Evolutionary conservation across 1,140 invertebrate genomes (phyloP).

Genomic region (Zaprionus ghesquierei): DNA sequence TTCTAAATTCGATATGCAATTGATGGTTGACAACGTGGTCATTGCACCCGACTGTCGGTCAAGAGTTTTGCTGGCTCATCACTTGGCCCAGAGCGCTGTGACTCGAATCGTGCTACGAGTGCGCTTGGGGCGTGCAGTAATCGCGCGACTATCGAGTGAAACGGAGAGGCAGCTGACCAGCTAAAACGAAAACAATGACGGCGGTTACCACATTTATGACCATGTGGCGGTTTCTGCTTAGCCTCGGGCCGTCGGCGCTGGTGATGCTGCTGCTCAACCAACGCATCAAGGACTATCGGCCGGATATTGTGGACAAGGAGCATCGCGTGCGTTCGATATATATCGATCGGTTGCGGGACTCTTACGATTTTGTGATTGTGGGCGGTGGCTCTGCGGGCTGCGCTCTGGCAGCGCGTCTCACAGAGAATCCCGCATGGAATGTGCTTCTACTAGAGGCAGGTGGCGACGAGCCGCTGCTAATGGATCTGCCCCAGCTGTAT

Average conservation of each 20-base stretch:
- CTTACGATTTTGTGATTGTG: conserved; percentile 90
- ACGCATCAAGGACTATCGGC: conserved; percentile 85
- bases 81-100: neutral
- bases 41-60: neutral
- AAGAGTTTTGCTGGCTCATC: neutral
- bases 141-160: neutral
- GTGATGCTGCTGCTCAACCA: conserved; percentile 86
- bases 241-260: conserved; percentile 85
- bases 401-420: conserved; percentile 90
- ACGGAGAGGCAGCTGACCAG: neutral
- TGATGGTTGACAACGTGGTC: neutral
- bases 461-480: conserved; percentile 88
- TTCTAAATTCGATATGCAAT: neutral
- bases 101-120: neutral
- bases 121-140: neutral
- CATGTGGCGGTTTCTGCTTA: conserved; percentile 85
- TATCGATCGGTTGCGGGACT: conserved; percentile 83
- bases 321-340: conserved; percentile 84
- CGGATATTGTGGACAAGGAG: conserved; percentile 87
- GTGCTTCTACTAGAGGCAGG: conserved; percentile 92
- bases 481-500: conserved; percentile 90
- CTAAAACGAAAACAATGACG: conserved; percentile 58
- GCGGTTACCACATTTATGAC: conserved; percentile 60
- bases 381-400: conserved; percentile 93
- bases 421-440: conserved; percentile 87